Evolutionary conservation across 1,140 invertebrate species (phyloP).

Genomic region (Tetraneura akinire): DNA sequence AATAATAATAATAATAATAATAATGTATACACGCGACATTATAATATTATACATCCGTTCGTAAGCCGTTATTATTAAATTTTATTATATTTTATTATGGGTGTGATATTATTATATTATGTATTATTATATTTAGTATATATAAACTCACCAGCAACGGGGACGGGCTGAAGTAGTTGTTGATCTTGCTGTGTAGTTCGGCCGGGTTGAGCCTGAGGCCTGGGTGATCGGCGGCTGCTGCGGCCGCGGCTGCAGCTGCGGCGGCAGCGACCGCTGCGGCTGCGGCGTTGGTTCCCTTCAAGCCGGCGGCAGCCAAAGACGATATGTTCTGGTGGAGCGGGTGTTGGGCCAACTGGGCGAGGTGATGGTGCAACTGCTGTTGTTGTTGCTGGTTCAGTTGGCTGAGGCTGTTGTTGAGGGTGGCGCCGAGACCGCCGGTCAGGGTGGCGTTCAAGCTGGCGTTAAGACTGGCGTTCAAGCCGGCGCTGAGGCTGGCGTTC

Average conservation of each 20-base stretch:
- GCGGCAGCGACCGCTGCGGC: slow-evolving; percentile 6
- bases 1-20: too few relatives aligned
- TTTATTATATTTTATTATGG: background rate
- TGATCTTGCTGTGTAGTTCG: slow-evolving; percentile 18
- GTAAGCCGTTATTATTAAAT: too few relatives aligned
- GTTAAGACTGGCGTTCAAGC: background rate
- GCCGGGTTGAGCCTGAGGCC: background rate
- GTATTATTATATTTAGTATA: background rate
- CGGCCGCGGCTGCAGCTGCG: slow-evolving; percentile 5
- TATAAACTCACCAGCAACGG: slow-evolving; percentile 9
- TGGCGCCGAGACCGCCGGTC: background rate
- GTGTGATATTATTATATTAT: background rate
- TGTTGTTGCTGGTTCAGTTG: slow-evolving; percentile 17
- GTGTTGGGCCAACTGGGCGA: background rate
- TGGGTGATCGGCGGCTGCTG: background rate
- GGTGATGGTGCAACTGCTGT: slow-evolving; percentile 13
- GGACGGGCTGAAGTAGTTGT: slow-evolving; percentile 6
- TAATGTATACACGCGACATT: background rate
- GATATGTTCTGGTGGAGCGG: background rate
- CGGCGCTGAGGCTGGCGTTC: background rate
- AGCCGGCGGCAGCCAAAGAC: background rate
- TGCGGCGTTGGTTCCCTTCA: background rate
- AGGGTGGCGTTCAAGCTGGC: background rate
- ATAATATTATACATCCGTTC: background rate
- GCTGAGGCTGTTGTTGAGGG: background rate